These are phyloP conservation scores for Sus scrofa DNA, from an alignment of 2,113 vertebrate species.

Conservation along the genomic window DNA sequence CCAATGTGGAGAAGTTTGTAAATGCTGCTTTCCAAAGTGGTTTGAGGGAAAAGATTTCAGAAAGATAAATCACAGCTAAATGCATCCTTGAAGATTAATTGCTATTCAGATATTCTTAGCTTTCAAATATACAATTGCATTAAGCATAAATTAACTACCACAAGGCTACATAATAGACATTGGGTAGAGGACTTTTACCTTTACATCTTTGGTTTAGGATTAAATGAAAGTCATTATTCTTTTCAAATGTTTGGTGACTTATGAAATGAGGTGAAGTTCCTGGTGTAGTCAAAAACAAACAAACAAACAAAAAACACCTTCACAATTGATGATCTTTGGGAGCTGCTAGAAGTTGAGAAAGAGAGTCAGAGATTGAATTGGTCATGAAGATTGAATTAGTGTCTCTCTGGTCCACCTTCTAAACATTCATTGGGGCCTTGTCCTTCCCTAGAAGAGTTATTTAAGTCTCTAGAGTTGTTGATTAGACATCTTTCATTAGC, in stretches of 20 bases:
- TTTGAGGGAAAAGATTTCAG: conserved; percentile 55
- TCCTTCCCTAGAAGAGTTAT: not conserved
- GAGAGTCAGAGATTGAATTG: conserved; percentile 7
- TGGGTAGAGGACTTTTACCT: conserved; percentile 38
- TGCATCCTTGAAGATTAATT: too few species aligned
- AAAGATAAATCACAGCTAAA: conserved; percentile 48
- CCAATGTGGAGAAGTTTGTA: not conserved
- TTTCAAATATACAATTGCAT: conserved; percentile 57
- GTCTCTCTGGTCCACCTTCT: not conserved
- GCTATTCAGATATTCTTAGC: conserved; percentile 40
- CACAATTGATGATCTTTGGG: not conserved
- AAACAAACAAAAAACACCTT: not conserved
- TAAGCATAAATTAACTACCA: conserved; percentile 64
- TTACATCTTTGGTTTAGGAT: conserved; percentile 54
- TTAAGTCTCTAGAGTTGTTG: not conserved
- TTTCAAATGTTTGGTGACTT: conserved; percentile 65
- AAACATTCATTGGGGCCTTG: not conserved
- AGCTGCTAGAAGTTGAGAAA: not conserved
- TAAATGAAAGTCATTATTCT: conserved; percentile 75
- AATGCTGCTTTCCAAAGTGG: conserved; percentile 18
- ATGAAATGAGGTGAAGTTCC: conserved; percentile 66
- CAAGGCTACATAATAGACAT: conserved; percentile 3
- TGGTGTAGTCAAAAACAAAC: not conserved
- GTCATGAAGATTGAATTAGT: conserved; percentile 40
- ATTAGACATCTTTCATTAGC: not conserved